These are phyloP conservation scores for Enteromius viviparus DNA, from an alignment of 2,797 vertebrate genomes.

Conservation along the genomic window DNA sequence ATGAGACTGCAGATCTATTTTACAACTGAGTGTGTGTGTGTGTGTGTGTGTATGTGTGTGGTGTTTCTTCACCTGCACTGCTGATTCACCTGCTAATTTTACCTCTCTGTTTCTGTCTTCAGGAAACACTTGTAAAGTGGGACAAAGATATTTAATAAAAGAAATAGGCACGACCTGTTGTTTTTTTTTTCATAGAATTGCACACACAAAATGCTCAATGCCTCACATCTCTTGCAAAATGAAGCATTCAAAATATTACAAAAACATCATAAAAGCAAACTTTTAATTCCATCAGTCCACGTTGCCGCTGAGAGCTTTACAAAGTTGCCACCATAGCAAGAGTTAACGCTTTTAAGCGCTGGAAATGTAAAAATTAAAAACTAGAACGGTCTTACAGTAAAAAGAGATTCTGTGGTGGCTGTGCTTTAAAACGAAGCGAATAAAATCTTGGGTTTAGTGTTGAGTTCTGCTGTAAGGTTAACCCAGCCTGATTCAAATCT, in stretches of 20 bases:
- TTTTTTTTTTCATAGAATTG: neutral
- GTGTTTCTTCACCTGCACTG: neutral
- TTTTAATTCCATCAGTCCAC: no score
- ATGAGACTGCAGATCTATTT: neutral
- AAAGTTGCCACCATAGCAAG: neutral
- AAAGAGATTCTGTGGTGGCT: neutral
- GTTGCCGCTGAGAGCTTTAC: neutral
- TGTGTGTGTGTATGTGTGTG: neutral
- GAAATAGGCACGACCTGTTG: neutral
- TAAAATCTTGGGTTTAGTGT: neutral
- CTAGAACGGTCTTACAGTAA: no score
- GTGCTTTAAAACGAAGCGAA: neutral
- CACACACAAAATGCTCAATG: no score
- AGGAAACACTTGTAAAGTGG: neutral
- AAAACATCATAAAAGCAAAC: no score
- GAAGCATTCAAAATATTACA: no score
- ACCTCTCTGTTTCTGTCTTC: neutral
- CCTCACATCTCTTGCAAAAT: no score
- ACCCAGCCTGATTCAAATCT: neutral
- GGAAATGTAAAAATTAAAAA: neutral
- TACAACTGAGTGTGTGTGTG: no score
- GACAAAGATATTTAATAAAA: neutral
- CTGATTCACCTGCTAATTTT: neutral
- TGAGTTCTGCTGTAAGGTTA: neutral
- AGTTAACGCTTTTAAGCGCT: neutral